Conservation (phyloP, 2,888 invertebrate genomes). For the Drosophila koepferae region DNA sequence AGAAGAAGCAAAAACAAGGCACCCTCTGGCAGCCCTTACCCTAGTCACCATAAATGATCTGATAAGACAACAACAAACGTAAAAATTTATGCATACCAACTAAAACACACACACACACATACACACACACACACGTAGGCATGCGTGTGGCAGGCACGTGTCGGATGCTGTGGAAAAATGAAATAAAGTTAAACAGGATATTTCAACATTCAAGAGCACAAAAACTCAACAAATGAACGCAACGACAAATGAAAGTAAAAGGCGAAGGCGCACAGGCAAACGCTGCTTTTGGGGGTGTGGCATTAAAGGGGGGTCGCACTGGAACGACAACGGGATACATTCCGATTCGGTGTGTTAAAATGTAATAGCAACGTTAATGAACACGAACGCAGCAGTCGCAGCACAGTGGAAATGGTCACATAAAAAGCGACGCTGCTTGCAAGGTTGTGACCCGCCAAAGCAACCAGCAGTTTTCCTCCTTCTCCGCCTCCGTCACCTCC, state of each 20-base stretch:
- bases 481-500: neutral
- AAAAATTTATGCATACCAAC: constrained; percentile 79
- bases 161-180: constrained; percentile 79
- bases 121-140: constrained; percentile 13
- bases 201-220: constrained; percentile 70
- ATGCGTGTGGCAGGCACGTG: constrained; percentile 62
- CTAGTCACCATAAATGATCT: constrained; percentile 69
- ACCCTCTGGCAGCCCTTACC: neutral
- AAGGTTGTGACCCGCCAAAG: constrained; percentile 27
- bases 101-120: constrained; percentile 67
- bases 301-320: constrained; percentile 9
- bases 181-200: constrained; percentile 80
- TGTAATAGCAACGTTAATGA: constrained; percentile 79
- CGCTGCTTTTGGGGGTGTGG: neutral
- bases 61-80: constrained; percentile 80
- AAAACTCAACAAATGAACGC: constrained; percentile 68
- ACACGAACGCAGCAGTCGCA: constrained; percentile 77
- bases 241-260: constrained; percentile 74
- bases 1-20: neutral
- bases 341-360: constrained; percentile 79
- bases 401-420: constrained; percentile 76
- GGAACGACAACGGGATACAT: constrained; percentile 70
- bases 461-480: neutral
- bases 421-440: constrained; percentile 61
- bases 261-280: constrained; percentile 34